Evolutionary conservation across 2,888 invertebrate genomes (phyloP).

Genomic region (Apamea anceps): DNA sequence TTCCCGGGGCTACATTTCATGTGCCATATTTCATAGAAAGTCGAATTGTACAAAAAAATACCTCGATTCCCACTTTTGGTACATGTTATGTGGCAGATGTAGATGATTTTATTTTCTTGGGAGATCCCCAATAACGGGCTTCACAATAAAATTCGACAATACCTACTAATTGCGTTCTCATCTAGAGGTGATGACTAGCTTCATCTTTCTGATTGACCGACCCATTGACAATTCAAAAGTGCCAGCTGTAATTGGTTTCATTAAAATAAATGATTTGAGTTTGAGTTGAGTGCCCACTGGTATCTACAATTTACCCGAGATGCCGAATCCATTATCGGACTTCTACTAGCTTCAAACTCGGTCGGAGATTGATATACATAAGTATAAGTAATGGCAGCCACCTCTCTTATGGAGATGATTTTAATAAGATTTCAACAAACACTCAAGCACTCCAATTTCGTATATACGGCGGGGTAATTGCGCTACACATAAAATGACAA

Average conservation of each 20-base stretch:
- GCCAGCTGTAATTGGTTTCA: not conserved
- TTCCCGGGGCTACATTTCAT: constrained; percentile 35
- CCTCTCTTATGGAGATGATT: not conserved
- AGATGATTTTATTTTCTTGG: not conserved
- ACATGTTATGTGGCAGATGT: not conserved
- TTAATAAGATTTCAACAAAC: not conserved
- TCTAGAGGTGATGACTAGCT: not conserved
- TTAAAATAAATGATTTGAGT: not conserved
- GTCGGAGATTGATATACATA: not conserved
- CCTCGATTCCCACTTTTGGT: not conserved
- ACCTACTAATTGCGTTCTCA: not conserved
- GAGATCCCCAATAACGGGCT: not conserved
- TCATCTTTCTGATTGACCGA: not conserved
- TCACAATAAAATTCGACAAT: not conserved
- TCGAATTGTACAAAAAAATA: constrained; percentile 20
- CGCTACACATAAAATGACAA: not conserved
- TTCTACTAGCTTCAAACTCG: not conserved
- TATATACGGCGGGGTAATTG: not conserved
- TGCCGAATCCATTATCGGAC: not conserved
- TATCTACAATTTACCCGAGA: not conserved
- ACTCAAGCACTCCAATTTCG: not conserved
- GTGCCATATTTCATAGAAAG: constrained; percentile 27
- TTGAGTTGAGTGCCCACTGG: not conserved
- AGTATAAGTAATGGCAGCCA: not conserved
- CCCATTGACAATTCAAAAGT: not conserved